These are phyloP conservation scores for Leptonema lineaticorne DNA, from an alignment of 1,140 invertebrate genomes.

Conservation along the genomic window DNA sequence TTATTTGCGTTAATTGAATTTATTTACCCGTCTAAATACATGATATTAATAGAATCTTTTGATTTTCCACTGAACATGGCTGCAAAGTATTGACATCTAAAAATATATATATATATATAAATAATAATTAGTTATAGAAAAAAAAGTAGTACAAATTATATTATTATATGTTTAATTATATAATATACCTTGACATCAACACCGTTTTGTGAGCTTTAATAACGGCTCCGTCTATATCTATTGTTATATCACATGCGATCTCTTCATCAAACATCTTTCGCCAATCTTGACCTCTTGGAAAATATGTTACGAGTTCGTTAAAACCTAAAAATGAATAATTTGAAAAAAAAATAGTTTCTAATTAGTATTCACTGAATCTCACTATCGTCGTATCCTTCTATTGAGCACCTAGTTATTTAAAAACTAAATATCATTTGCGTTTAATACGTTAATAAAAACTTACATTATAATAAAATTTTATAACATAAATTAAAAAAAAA, in stretches of 20 bases:
- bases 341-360: background rate
- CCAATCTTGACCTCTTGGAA: slow-evolving; percentile 12
- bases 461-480: background rate
- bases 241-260: slow-evolving; percentile 16
- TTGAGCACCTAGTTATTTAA: too few relatives aligned
- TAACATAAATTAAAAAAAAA: background rate
- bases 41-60: slow-evolving; percentile 77
- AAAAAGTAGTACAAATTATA: background rate
- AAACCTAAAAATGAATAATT: background rate
- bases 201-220: slow-evolving; percentile 21
- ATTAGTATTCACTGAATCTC: background rate
- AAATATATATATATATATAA: background rate
- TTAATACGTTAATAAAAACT: background rate
- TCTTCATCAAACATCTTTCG: slow-evolving; percentile 24
- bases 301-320: background rate
- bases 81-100: slow-evolving; percentile 83
- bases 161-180: too few relatives aligned
- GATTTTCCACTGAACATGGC: slow-evolving; percentile 84
- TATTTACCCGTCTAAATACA: slow-evolving; percentile 79
- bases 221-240: slow-evolving; percentile 18
- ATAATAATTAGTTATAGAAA: background rate
- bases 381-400: too few relatives aligned
- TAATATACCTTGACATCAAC: slow-evolving; percentile 9
- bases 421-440: background rate
- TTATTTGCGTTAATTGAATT: slow-evolving; percentile 6